Conservation (phyloP, 2,797 vertebrate species). For the Sebastes wilsoni region DNA sequence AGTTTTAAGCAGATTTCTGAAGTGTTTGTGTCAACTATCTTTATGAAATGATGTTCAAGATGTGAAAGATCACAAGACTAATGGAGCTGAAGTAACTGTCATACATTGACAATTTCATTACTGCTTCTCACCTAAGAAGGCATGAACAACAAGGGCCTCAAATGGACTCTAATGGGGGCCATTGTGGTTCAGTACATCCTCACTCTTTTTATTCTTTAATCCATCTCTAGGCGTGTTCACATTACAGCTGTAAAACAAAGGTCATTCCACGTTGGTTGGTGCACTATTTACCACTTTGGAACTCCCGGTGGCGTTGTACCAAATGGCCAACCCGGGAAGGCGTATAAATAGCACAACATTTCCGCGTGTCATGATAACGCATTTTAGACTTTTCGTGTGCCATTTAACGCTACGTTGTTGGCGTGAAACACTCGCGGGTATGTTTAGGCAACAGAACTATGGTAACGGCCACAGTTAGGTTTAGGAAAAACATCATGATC, state of each 20-base stretch:
- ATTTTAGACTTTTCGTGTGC: background rate
- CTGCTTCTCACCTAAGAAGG: background rate
- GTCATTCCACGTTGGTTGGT: rapidly evolving
- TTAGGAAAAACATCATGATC: background rate
- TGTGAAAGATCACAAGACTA: background rate
- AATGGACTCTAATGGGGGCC: background rate
- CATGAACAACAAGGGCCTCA: background rate
- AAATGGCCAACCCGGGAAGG: background rate
- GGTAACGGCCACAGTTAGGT: background rate
- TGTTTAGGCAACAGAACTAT: background rate
- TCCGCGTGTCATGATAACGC: background rate
- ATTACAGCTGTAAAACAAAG: background rate
- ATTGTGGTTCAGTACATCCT: background rate
- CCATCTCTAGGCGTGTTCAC: background rate
- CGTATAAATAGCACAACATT: background rate
- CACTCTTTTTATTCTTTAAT: background rate
- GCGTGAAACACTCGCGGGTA: rapidly evolving
- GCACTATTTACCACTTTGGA: background rate
- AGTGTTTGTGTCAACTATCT: background rate
- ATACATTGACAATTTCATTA: background rate
- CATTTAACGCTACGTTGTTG: background rate
- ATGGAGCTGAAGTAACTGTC: background rate
- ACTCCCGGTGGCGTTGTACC: background rate
- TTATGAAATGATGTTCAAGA: background rate
- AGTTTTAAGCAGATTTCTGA: background rate